Evolutionary conservation across 1,140 invertebrate genomes (phyloP), one percentile per base, ranked within the genome.

Genomic region (Aphaenogaster rudis): DNA sequence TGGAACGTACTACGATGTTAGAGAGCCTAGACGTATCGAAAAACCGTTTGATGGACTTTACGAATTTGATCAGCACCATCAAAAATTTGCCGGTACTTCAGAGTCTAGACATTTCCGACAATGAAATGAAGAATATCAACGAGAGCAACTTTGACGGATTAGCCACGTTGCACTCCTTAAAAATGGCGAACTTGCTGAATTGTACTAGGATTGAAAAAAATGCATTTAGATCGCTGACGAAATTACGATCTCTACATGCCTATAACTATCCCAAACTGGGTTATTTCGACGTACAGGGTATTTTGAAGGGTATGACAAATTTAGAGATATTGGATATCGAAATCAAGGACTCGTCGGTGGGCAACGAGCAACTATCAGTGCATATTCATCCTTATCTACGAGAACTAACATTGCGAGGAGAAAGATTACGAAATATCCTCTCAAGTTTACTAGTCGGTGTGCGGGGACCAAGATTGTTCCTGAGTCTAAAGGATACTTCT

Each of bases 401-500:
- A 87, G 96, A 97, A 86, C 94, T 99, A 69, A 97, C 97, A 45
- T 95, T 99, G 36, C 96, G 97, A 74, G 98, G 98, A 0, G 96
- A 96, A 42, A 96, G 97, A 87, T 94, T 99, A 7, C 97, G 97
- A 89, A 97, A 96, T n/a, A 96, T 99, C 7, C 97, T 98, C 9
- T 98, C 98, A 0, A 98, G 97, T 64, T 97, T 98, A 0, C 95
- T 99, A 76, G 98, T 97, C 0, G 98, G 98, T 3, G 95, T 99
- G 1, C 97, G 98, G 88, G 97, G 96, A 45, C 96, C 96, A 17
- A 93, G 96, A 11, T 96, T 99, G n/a, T 96, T 95, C 1, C 96
- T 99, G 15, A 96, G 97, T 69, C 93, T 99, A 13, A 96, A 96
- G 17, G 98, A 98, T 92, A 98, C 98, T 2, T 98, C 97, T 1